phyloP scores from a whole-genome alignment of 1,140 invertebrate species.

The Mya arenaria region DNA sequence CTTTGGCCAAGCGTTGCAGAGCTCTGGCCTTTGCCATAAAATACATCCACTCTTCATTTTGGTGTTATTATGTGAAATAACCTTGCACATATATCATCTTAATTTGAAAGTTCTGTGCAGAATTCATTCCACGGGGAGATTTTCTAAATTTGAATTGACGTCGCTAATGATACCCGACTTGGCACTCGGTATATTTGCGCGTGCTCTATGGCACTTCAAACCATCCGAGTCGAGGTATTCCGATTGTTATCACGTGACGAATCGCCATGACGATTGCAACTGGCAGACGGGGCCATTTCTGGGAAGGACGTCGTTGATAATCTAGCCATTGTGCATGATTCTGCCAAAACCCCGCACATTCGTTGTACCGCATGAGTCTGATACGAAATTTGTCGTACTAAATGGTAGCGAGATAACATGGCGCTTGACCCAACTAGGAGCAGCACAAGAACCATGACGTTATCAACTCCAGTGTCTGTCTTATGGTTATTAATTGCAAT shows the following conservation, averaged over 20 bases:
- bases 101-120: too few species aligned
- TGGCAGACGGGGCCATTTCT: constrained; percentile 38
- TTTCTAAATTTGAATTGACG: constrained; percentile 54
- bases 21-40: too few species aligned
- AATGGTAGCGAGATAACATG: constrained; percentile 42
- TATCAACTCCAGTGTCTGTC: constrained; percentile 30
- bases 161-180: constrained; percentile 45
- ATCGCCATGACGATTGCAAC: constrained; percentile 31
- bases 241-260: constrained; percentile 55
- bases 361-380: constrained; percentile 1
- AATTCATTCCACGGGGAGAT: too few species aligned
- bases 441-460: not conserved
- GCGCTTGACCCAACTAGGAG: constrained; percentile 25
- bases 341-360: constrained; percentile 23
- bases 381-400: constrained; percentile 55
- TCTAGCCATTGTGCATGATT: constrained; percentile 19
- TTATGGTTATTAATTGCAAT: constrained; percentile 45
- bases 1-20: too few species aligned
- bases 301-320: constrained; percentile 10
- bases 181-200: constrained; percentile 52
- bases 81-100: too few species aligned
- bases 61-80: too few species aligned
- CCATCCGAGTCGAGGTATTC: constrained; percentile 48
- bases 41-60: too few species aligned
- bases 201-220: constrained; percentile 51